Evolutionary conservation across 2,888 invertebrate genomes (phyloP).

Genomic region (Sericinus montela): DNA sequence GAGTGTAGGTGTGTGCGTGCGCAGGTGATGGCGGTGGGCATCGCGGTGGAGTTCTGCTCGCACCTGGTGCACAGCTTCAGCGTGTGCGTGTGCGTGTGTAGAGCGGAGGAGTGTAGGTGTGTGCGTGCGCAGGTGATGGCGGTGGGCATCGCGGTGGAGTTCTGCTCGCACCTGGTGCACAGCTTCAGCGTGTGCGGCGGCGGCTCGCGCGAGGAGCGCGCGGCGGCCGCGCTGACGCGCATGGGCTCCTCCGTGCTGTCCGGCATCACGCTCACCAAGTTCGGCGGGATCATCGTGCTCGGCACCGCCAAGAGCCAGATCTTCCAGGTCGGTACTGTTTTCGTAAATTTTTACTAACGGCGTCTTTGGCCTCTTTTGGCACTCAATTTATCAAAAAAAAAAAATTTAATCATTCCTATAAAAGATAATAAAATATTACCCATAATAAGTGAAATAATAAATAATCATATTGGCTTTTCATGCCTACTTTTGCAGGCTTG

Average conservation of each 20-base stretch:
- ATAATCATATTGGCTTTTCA: too few relatives aligned
- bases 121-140: conserved; percentile 87
- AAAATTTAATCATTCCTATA: too few relatives aligned
- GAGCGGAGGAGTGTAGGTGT: too few relatives aligned
- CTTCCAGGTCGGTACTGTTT: conserved; percentile 81
- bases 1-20: neutral
- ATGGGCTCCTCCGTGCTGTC: conserved; percentile 98
- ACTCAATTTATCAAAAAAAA: too few relatives aligned
- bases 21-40: conserved; percentile 97
- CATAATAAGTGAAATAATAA: too few relatives aligned
- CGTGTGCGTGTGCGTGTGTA: conserved; percentile 61
- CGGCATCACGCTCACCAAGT: conserved; percentile 98
- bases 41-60: conserved; percentile 98
- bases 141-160: conserved; percentile 98
- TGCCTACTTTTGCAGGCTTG: too few relatives aligned
- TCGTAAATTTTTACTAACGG: too few relatives aligned
- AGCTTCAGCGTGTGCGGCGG: conserved; percentile 90
- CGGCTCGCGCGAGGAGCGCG: conserved; percentile 82
- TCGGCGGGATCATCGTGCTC: conserved; percentile 97
- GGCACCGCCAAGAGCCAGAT: conserved; percentile 99
- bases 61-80: conserved; percentile 97
- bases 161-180: conserved; percentile 98
- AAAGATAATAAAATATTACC: too few relatives aligned
- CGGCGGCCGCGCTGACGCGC: conserved; percentile 89
- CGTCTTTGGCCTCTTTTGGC: too few relatives aligned